phyloP scores from a whole-genome alignment of 2,888 invertebrate species.

The Scaptomyza flava region DNA sequence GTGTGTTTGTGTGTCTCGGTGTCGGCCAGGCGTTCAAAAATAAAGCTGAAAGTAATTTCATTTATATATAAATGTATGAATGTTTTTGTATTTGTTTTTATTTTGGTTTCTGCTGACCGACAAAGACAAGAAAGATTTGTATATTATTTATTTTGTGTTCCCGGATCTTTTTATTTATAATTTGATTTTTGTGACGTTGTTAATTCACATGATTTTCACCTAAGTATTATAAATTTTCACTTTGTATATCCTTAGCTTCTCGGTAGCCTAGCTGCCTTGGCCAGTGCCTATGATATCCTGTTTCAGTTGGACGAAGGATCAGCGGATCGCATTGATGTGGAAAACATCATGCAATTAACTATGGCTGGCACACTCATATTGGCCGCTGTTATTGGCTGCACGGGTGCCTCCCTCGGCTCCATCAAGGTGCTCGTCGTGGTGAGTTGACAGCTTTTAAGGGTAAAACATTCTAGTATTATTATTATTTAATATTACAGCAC shows the following conservation, averaged over 20 bases:
- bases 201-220: conserved; percentile 36
- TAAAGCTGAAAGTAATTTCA: conserved; percentile 67
- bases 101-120: conserved; percentile 28
- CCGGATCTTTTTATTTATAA: conserved; percentile 19
- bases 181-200: conserved; percentile 40
- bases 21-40: conserved; percentile 64
- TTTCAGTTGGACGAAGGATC: conserved; percentile 69
- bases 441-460: conserved; percentile 11
- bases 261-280: conserved; percentile 70
- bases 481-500: conserved; percentile 50
- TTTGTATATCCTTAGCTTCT: conserved; percentile 56
- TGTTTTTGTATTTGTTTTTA: conserved; percentile 48
- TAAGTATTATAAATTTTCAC: conserved; percentile 11
- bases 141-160: conserved; percentile 37
- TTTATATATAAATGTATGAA: conserved; percentile 20
- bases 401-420: conserved; percentile 76
- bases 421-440: conserved; percentile 74
- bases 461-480: background rate
- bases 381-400: conserved; percentile 74
- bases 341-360: conserved; percentile 68
- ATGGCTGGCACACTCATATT: conserved; percentile 65
- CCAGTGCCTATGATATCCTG: conserved; percentile 68
- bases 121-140: conserved; percentile 20
- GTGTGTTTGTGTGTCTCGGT: conserved; percentile 8
- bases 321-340: conserved; percentile 54